These are phyloP conservation scores for Chaetorhynchus papuensis DNA, from an alignment of 2,113 vertebrate species.

Conservation along the genomic window DNA sequence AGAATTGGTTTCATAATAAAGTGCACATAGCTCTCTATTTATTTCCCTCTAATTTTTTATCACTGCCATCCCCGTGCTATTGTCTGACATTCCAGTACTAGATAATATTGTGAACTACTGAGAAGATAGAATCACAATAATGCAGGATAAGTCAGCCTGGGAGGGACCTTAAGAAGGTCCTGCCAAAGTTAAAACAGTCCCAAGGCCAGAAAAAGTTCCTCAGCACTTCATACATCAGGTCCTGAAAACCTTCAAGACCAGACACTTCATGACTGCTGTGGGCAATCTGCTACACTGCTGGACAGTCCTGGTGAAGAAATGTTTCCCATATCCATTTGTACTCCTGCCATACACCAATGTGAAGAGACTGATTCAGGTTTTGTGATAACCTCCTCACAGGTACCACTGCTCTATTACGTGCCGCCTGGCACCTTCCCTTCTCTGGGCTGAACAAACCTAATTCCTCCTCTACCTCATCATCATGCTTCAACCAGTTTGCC, in stretches of 20 bases:
- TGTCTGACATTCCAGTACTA: background rate
- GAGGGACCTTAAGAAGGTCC: background rate
- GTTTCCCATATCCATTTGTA: background rate
- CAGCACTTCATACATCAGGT: background rate
- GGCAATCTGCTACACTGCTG: background rate
- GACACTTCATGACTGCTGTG: background rate
- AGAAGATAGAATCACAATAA: background rate
- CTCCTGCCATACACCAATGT: background rate
- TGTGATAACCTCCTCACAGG: background rate
- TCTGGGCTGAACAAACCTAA: background rate
- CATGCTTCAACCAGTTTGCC: background rate
- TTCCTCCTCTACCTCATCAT: background rate
- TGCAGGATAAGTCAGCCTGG: background rate
- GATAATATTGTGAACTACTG: background rate
- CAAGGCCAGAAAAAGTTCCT: background rate
- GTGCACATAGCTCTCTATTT: background rate
- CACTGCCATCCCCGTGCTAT: accelerated
- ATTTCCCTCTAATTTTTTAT: background rate
- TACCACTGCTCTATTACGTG: background rate
- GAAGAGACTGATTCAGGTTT: background rate
- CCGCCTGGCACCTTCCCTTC: background rate
- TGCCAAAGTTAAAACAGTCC: background rate
- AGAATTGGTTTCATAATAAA: background rate
- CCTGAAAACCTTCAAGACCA: background rate
- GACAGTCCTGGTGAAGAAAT: background rate